Conservation (phyloP, 2,113 vertebrate genomes). For the Sceloporus undulatus region DNA sequence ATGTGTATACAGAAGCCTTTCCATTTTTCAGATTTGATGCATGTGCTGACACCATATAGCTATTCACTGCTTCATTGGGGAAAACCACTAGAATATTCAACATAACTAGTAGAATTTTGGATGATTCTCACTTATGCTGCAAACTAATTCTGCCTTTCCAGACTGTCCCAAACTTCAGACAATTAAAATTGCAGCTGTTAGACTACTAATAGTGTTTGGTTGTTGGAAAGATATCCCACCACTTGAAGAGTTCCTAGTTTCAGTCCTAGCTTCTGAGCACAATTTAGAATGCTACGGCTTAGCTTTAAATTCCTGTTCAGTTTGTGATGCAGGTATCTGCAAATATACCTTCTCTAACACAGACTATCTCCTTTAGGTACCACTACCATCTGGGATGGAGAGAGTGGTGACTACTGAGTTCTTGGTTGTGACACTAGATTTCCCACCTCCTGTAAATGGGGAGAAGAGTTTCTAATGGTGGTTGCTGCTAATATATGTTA, state of each 20-base stretch:
- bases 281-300: neutral
- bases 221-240: neutral
- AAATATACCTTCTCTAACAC: neutral
- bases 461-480: too few relatives aligned
- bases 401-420: too few relatives aligned
- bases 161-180: neutral
- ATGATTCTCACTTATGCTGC: neutral
- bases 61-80: too few relatives aligned
- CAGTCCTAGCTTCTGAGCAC: neutral
- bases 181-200: neutral
- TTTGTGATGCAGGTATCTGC: neutral
- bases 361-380: neutral
- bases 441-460: too few relatives aligned
- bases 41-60: too few relatives aligned
- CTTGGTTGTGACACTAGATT: too few relatives aligned
- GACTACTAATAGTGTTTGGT: neutral
- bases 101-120: neutral
- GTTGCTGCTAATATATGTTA: too few relatives aligned
- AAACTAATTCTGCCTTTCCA: neutral
- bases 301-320: neutral
- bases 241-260: neutral
- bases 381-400: neutral
- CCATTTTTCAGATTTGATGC: too few relatives aligned
- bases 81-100: neutral
- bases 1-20: too few relatives aligned